These are phyloP conservation scores for Cerastoderma edule DNA, from an alignment of 2,888 invertebrate species.

Conservation along the genomic window DNA sequence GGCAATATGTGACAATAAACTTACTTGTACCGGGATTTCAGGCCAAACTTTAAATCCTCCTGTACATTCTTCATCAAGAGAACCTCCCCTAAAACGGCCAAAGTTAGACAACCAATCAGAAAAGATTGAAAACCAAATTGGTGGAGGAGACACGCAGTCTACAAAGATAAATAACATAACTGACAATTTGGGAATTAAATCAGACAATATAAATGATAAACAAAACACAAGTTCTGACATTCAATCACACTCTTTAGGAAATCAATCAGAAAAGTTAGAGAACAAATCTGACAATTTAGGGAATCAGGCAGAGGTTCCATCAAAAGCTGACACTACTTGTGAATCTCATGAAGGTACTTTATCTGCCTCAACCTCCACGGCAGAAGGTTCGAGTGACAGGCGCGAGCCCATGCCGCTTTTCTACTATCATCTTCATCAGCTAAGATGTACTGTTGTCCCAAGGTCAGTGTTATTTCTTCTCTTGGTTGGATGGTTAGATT, in stretches of 20 bases:
- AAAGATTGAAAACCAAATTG: neutral
- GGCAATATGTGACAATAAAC: conserved; percentile 39
- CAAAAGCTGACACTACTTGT: too few species aligned
- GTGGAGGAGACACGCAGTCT: neutral
- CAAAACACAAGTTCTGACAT: too few species aligned
- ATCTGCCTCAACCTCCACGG: neutral
- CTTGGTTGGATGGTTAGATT: neutral
- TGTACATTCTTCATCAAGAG: neutral
- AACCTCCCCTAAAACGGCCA: conserved; percentile 3
- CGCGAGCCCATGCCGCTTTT: conserved; percentile 68
- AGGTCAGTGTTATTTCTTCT: conserved; percentile 68
- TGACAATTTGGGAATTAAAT: too few species aligned
- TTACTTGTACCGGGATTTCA: neutral
- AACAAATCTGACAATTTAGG: too few species aligned
- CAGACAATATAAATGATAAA: too few species aligned
- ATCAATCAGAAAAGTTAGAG: too few species aligned
- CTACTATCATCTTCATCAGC: conserved; percentile 72
- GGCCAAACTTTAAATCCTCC: neutral
- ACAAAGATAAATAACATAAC: neutral
- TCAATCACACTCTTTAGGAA: too few species aligned
- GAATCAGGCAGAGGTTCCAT: too few species aligned
- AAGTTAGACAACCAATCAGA: neutral
- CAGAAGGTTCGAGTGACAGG: neutral
- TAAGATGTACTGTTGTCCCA: conserved; percentile 69
- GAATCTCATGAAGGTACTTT: neutral